A percentile compares a stretch with the other conserved stretches of the same genome.
Conservation (phyloP, 2,113 vertebrate species). For the Phyllopteryx taeniolatus region DNA sequence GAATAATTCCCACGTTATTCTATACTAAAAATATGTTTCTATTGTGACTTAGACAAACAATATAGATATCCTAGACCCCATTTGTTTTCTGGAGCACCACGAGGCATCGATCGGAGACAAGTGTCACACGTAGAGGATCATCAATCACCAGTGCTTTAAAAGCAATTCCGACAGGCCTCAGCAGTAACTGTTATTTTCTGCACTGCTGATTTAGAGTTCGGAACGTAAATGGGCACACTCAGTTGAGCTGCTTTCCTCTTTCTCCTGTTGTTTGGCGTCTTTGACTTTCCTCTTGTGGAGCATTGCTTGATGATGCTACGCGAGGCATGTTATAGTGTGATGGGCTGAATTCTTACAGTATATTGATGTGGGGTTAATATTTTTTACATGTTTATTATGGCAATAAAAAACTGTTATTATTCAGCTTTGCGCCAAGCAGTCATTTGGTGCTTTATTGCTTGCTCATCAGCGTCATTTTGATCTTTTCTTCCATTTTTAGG, state of each 20-base stretch:
- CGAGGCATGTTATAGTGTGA: neutral
- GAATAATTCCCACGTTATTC: constrained; percentile 16
- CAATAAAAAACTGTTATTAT: neutral
- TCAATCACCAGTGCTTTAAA: constrained; percentile 37
- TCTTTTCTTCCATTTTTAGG: constrained; percentile 66
- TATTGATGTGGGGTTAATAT: neutral
- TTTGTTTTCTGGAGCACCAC: constrained; percentile 32
- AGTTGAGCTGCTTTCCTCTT: neutral
- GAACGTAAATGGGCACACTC: constrained; percentile 19
- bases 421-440: neutral
- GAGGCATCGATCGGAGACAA: constrained; percentile 33
- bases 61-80: constrained; percentile 30
- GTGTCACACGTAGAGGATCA: constrained; percentile 31
- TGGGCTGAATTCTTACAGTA: neutral
- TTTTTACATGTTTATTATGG: neutral
- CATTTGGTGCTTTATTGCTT: neutral
- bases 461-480: neutral
- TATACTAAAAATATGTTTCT: constrained; percentile 5
- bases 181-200: constrained; percentile 40
- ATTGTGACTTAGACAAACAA: neutral
- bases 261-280: constrained; percentile 9
- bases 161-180: constrained; percentile 31
- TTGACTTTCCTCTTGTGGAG: constrained; percentile 10
- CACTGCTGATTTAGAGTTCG: constrained; percentile 35
- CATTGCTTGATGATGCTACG: neutral